Evolutionary conservation across 2,113 vertebrate species (phyloP).

Genomic region (Prinia subflava): DNA sequence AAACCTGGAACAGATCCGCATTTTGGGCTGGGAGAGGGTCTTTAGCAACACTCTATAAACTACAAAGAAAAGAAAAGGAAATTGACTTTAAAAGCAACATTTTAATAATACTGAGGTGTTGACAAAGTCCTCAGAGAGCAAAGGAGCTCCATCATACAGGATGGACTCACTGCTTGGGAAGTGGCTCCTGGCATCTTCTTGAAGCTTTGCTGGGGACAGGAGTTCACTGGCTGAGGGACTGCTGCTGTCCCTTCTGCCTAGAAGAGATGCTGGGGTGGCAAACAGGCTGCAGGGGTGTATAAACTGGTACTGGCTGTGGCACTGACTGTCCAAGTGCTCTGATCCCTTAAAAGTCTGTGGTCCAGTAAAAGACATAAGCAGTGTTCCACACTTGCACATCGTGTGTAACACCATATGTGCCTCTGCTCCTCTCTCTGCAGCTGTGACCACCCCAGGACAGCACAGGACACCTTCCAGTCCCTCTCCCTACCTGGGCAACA

Average conservation of each 20-base stretch:
- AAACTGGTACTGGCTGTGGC: not conserved
- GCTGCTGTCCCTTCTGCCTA: not conserved
- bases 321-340: not conserved
- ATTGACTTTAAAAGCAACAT: conserved; percentile 27
- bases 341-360: fast-evolving
- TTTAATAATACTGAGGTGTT: conserved; percentile 36
- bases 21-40: conserved; percentile 21
- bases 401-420: no score
- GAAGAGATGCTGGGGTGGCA: not conserved
- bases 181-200: not conserved
- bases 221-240: not conserved
- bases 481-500: no score
- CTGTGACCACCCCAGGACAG: not conserved
- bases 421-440: not conserved
- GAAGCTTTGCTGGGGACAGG: not conserved
- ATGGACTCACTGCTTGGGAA: not conserved
- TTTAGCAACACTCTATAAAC: conserved; percentile 45
- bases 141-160: not conserved
- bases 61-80: conserved; percentile 56
- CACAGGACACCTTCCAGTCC: not conserved
- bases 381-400: not conserved
- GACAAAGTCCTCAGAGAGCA: conserved; percentile 17
- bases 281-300: not conserved
- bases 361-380: not conserved
- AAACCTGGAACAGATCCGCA: conserved; percentile 31